Conservation (phyloP, 2,797 vertebrate genomes). For the Acridotheres tristis region DNA sequence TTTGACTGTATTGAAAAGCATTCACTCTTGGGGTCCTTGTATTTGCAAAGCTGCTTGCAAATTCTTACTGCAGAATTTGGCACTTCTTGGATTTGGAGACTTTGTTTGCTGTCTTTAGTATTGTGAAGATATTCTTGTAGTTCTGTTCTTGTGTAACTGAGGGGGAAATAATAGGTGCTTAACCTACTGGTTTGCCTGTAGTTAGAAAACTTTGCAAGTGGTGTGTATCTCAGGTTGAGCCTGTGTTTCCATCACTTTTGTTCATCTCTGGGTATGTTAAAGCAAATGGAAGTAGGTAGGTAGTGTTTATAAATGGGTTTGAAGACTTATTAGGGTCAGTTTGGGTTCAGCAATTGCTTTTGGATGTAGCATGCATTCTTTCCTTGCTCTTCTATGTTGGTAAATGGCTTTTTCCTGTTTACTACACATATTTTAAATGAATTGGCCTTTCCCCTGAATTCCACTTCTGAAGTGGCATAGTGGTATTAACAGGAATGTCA, state of each 20-base stretch:
- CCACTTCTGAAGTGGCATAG: neutral
- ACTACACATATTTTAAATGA: neutral
- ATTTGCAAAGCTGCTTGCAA: neutral
- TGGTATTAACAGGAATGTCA: neutral
- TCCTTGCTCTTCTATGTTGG: neutral
- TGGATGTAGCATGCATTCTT: neutral
- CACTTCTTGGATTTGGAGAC: neutral
- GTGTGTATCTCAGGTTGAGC: fast-evolving
- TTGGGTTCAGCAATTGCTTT: neutral
- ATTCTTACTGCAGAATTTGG: neutral
- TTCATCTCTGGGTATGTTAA: neutral
- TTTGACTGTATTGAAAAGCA: neutral
- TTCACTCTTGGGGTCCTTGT: neutral
- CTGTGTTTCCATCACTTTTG: neutral
- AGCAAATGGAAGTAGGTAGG: neutral
- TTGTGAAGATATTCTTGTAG: neutral
- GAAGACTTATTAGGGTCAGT: neutral
- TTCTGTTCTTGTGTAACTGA: neutral
- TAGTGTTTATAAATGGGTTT: neutral
- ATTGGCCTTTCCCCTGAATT: neutral
- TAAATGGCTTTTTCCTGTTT: neutral
- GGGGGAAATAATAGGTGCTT: neutral
- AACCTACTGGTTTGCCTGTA: neutral
- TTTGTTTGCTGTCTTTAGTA: neutral
- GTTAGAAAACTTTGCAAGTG: neutral